phyloP scores from a whole-genome alignment of 1,140 invertebrate genomes.

The Neodiprion lecontei region DNA sequence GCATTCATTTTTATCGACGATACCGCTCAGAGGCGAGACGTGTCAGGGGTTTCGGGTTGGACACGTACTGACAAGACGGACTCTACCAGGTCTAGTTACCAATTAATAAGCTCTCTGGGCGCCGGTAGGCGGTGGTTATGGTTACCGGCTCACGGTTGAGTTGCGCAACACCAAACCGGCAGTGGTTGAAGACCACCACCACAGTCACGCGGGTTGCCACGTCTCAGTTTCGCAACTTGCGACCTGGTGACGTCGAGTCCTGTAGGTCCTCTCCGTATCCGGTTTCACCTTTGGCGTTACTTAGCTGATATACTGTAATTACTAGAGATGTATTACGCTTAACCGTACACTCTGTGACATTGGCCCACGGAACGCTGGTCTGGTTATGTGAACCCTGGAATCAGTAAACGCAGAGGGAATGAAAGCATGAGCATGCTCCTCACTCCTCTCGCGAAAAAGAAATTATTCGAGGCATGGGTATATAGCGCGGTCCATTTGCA shows the following conservation, averaged over 20 bases:
- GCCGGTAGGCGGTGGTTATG: conserved; percentile 52
- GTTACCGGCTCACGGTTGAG: conserved; percentile 32
- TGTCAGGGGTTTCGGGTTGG: no score
- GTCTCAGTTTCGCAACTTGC: conserved; percentile 19
- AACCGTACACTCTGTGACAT: conserved; percentile 17
- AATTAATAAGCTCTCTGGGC: conserved; percentile 43
- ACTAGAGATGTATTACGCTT: conserved; percentile 46
- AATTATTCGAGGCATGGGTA: no score
- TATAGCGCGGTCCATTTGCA: no score
- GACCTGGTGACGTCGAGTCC: no score
- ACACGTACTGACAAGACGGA: background rate
- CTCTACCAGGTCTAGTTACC: conserved; percentile 38
- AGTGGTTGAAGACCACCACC: no score
- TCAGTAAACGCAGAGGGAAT: no score
- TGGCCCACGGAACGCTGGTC: no score
- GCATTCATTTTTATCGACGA: background rate
- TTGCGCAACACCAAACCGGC: no score
- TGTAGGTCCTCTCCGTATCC: conserved; percentile 26
- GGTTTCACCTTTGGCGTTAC: conserved; percentile 1
- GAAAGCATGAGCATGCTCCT: no score
- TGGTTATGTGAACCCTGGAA: no score
- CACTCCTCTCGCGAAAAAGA: no score
- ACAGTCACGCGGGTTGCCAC: conserved; percentile 47
- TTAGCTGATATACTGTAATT: conserved; percentile 37
- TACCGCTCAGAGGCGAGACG: no score